A percentile compares a stretch with the other conserved stretches of the same genome.
Conservation (phyloP, 2,113 vertebrate genomes). For the Protobothrops flavoviridis region DNA sequence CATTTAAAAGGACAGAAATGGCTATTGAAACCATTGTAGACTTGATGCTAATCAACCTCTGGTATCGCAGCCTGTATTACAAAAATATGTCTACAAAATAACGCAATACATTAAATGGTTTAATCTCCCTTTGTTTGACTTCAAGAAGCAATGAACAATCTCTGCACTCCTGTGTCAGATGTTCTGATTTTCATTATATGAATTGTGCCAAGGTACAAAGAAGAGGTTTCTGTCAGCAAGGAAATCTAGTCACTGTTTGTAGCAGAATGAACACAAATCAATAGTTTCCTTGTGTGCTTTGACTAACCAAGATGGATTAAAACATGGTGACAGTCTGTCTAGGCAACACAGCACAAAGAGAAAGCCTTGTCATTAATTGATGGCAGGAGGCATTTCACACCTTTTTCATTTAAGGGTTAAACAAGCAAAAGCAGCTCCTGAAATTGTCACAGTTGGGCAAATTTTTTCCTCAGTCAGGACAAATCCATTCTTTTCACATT, state of each 20-base stretch:
- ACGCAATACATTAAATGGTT: conserved; percentile 28
- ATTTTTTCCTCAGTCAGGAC: neutral
- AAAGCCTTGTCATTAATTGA: conserved; percentile 60
- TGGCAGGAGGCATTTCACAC: conserved; percentile 61
- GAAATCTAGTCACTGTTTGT: conserved; percentile 54
- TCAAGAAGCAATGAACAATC: conserved; percentile 17
- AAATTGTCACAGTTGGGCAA: neutral
- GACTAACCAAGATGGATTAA: conserved; percentile 69
- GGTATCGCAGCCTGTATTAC: conserved; percentile 16
- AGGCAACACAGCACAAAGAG: conserved; percentile 52
- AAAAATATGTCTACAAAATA: conserved; percentile 34
- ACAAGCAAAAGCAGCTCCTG: conserved; percentile 36
- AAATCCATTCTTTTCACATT: neutral
- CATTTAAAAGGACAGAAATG: conserved; percentile 19
- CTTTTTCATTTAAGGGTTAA: conserved; percentile 48
- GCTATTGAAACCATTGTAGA: conserved; percentile 6
- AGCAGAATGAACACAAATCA: conserved; percentile 69
- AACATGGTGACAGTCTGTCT: conserved; percentile 60
- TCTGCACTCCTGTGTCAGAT: conserved; percentile 24
- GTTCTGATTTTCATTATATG: conserved; percentile 23
- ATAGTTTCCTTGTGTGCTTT: conserved; percentile 68
- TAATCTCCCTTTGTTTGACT: conserved; percentile 31
- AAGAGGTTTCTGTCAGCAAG: conserved; percentile 26
- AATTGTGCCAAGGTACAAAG: conserved; percentile 31
- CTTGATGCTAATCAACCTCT: neutral